Evolutionary conservation across 2,888 invertebrate genomes (phyloP).

Genomic region (Megaustenia siamemsis): DNA sequence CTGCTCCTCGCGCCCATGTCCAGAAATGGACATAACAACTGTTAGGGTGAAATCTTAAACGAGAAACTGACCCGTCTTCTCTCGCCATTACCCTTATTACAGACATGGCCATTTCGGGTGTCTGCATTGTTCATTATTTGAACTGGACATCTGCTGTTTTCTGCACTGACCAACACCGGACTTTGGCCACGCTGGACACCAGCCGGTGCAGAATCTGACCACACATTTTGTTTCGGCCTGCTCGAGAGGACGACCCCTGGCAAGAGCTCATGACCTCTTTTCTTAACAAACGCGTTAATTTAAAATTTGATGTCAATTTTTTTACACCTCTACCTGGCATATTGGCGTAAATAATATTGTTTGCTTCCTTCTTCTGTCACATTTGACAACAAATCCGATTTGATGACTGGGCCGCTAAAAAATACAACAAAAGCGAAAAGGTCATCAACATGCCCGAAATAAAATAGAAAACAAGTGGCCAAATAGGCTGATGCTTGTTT

Average conservation of each 20-base stretch:
- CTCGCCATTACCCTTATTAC: neutral
- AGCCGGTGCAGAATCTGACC: neutral
- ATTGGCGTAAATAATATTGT: too few relatives aligned
- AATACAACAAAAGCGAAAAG: too few relatives aligned
- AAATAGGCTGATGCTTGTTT: too few relatives aligned
- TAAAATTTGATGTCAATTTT: neutral
- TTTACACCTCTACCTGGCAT: neutral
- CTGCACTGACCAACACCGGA: slow-evolving; percentile 1
- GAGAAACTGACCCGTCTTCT: slow-evolving; percentile 20
- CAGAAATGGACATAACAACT: slow-evolving; percentile 25
- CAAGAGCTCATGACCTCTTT: neutral
- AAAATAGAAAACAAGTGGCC: too few relatives aligned
- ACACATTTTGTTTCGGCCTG: slow-evolving; percentile 4
- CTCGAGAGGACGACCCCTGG: neutral
- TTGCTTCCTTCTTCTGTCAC: neutral
- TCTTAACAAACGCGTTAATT: neutral
- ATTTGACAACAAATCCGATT: too few relatives aligned
- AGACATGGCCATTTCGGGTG: neutral
- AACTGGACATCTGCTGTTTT: slow-evolving; percentile 50
- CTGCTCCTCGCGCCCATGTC: slow-evolving; percentile 4
- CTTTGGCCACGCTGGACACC: neutral
- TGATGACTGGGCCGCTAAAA: too few relatives aligned
- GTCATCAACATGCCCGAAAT: too few relatives aligned
- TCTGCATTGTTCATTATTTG: slow-evolving; percentile 28
- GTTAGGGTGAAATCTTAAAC: slow-evolving; percentile 20